Conservation (phyloP, 2,888 invertebrate species). For the Prosopocoilus inquinatus region DNA sequence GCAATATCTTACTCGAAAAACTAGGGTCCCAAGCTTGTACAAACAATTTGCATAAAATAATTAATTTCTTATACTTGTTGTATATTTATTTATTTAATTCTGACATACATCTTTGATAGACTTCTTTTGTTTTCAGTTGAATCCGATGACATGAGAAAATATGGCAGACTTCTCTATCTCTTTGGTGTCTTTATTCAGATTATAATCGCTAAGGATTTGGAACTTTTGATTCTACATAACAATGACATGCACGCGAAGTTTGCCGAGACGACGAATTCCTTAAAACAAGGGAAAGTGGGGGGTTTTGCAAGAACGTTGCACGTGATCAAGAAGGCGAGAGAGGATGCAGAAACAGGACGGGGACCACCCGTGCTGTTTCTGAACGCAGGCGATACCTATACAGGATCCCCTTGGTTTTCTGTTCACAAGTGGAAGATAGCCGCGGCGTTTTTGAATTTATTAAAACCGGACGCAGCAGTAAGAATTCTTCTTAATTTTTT, state of each 20-base stretch:
- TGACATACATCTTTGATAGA: too few species aligned
- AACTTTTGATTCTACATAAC: conserved; percentile 14
- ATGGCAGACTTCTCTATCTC: too few species aligned
- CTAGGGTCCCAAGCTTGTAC: too few species aligned
- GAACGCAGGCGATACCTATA: conserved; percentile 91
- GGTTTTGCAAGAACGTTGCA: conserved; percentile 79
- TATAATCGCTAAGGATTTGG: background rate
- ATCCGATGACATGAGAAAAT: too few species aligned
- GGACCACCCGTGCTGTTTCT: conserved; percentile 73
- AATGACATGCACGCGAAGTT: conserved; percentile 12
- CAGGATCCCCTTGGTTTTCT: conserved; percentile 85
- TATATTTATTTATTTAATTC: too few species aligned
- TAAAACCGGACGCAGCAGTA: conserved; percentile 84
- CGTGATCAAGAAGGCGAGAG: conserved; percentile 62
- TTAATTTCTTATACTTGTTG: too few species aligned
- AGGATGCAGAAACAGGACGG: conserved; percentile 52
- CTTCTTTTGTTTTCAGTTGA: too few species aligned
- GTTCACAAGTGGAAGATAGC: conserved; percentile 79
- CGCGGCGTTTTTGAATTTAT: conserved; percentile 71
- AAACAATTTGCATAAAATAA: too few species aligned
- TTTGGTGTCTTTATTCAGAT: too few species aligned
- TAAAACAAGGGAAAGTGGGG: conserved; percentile 54
- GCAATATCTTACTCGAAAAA: too few species aligned
- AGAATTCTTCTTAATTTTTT: conserved; percentile 46
- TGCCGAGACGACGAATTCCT: background rate